Percentiles rank a stretch among this genome's conserved stretches.
Evolutionary conservation across 1,140 invertebrate genomes (phyloP).

Genomic region (Ostrea denselamellosa): DNA sequence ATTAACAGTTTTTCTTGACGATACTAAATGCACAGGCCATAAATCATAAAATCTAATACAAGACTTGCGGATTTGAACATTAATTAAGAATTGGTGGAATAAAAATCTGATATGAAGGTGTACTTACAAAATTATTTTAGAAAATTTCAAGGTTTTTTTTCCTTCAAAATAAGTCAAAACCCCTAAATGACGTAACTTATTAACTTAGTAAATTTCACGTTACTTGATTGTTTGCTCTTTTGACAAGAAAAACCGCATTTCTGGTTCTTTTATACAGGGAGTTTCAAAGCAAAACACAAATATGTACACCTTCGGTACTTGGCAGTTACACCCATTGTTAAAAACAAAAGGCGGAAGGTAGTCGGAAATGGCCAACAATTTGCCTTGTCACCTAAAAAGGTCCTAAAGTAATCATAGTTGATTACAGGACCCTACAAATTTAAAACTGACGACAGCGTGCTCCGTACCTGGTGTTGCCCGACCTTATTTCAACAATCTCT

Average conservation of each 20-base stretch:
- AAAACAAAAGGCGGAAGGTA: not conserved
- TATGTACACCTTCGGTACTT: not conserved
- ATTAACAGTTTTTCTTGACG: not conserved
- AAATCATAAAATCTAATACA: not conserved
- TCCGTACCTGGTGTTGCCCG: not conserved
- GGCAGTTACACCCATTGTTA: not conserved
- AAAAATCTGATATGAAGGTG: not conserved
- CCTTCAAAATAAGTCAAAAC: not conserved
- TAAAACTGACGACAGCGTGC: too few species aligned
- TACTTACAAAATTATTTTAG: not conserved
- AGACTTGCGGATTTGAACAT: not conserved
- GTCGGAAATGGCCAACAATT: not conserved
- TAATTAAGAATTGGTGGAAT: not conserved
- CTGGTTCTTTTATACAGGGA: not conserved
- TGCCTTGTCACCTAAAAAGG: not conserved
- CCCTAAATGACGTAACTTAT: not conserved
- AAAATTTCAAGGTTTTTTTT: not conserved
- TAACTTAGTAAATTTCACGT: too few species aligned
- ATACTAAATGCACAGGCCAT: not conserved
- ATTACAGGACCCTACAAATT: not conserved
- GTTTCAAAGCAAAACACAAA: not conserved
- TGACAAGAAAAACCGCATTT: not conserved
- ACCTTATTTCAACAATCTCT: slow-evolving; percentile 33
- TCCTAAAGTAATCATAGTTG: slow-evolving; percentile 4
- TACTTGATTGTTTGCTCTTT: not conserved